These are phyloP conservation scores for Rhagium mordax DNA, from an alignment of 2,888 invertebrate species.

Conservation along the genomic window DNA sequence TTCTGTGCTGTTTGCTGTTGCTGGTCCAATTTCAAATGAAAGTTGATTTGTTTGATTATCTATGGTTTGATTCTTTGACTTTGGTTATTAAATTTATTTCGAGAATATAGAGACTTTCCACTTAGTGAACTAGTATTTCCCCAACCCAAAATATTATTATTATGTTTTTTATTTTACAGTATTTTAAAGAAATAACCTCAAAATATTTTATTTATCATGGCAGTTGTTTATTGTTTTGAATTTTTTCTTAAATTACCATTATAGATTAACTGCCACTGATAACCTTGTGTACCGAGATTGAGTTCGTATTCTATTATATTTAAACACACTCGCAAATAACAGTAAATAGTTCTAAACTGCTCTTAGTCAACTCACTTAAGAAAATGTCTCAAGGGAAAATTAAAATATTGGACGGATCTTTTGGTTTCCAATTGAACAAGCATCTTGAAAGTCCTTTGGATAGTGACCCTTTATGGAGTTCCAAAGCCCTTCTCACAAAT, in stretches of 20 bases:
- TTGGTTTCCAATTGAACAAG: conserved; percentile 82
- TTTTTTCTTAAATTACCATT: not conserved
- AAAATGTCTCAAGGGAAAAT: conserved; percentile 41
- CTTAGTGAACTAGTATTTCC: no score
- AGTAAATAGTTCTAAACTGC: not conserved
- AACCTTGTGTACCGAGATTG: not conserved
- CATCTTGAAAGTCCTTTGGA: conserved; percentile 81
- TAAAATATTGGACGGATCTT: conserved; percentile 77
- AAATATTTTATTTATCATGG: not conserved
- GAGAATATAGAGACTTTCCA: no score
- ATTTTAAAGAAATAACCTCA: not conserved
- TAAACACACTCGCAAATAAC: not conserved
- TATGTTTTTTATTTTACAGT: not conserved
- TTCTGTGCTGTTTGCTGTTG: no score
- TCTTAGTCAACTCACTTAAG: not conserved
- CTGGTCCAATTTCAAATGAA: not conserved
- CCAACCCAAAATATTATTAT: not conserved
- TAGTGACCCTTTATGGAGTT: conserved; percentile 89
- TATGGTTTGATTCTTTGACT: not conserved
- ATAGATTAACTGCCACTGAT: not conserved
- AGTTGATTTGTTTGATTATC: not conserved
- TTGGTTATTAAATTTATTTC: no score
- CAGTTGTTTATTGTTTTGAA: not conserved
- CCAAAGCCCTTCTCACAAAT: conserved; percentile 82
- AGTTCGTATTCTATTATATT: not conserved